Conservation (phyloP, 2,888 invertebrate genomes). For the Caenorhabditis zanzibari region DNA sequence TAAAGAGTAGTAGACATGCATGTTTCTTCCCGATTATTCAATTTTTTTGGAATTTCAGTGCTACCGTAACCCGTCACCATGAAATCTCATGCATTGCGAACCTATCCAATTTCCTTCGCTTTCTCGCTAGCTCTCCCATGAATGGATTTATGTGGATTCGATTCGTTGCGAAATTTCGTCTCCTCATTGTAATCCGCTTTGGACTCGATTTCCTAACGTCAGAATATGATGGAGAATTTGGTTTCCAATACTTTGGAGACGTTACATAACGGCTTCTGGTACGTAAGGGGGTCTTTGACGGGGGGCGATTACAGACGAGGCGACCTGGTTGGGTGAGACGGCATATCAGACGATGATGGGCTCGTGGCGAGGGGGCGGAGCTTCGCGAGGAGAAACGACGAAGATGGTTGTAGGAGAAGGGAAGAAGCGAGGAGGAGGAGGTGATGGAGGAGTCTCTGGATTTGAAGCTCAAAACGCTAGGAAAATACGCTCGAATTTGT, state of each 20-base stretch:
- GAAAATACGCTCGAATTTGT: too few species aligned
- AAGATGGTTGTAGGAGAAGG: conserved; percentile 5
- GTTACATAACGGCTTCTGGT: conserved; percentile 33
- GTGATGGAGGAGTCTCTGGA: conserved; percentile 45
- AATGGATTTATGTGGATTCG: conserved; percentile 58
- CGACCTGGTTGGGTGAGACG: conserved; percentile 45
- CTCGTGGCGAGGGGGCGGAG: conserved; percentile 45
- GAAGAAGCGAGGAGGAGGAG: not conserved
- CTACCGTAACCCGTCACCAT: not conserved
- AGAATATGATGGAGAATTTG: not conserved
- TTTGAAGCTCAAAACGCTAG: not conserved
- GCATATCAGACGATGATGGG: conserved; percentile 58
- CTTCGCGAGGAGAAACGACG: conserved; percentile 46
- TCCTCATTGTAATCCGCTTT: conserved; percentile 9
- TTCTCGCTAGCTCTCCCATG: conserved; percentile 52
- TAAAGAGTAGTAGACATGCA: not conserved
- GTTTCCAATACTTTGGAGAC: conserved; percentile 26
- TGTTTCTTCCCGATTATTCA: conserved; percentile 35
- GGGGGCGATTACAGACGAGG: conserved; percentile 43
- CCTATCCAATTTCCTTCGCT: conserved; percentile 62
- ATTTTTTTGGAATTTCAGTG: conserved; percentile 9
- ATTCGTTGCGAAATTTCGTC: conserved; percentile 52
- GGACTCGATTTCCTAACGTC: conserved; percentile 29
- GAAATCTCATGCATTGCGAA: too few species aligned
- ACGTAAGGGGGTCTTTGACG: not conserved